phyloP scores from a whole-genome alignment of 2,888 invertebrate species.

The Spilosoma lubricipeda region DNA sequence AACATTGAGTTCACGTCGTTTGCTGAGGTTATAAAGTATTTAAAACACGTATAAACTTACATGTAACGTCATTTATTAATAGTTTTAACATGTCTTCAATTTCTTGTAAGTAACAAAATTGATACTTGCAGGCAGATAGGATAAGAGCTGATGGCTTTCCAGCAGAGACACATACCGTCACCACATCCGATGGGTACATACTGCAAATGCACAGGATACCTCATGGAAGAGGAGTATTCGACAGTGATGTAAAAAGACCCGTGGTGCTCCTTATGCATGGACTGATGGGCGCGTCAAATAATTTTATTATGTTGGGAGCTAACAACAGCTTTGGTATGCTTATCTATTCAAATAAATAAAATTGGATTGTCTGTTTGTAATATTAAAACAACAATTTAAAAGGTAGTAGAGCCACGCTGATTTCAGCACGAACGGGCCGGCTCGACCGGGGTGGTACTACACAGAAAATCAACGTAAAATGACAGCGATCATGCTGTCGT shows the following conservation, averaged over 20 bases:
- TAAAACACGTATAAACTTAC: too few relatives aligned
- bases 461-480: too few relatives aligned
- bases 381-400: too few relatives aligned
- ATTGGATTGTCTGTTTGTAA: too few relatives aligned
- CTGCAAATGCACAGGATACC: slow-evolving; percentile 71
- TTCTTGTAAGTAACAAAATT: neutral
- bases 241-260: slow-evolving; percentile 45
- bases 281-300: slow-evolving; percentile 55
- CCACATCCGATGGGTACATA: slow-evolving; percentile 68
- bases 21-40: too few relatives aligned
- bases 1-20: too few relatives aligned
- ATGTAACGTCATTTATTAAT: neutral
- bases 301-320: slow-evolving; percentile 56
- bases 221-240: slow-evolving; percentile 39
- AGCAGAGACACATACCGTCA: slow-evolving; percentile 61
- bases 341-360: too few relatives aligned
- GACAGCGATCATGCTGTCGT: too few relatives aligned
- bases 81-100: neutral
- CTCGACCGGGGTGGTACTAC: too few relatives aligned
- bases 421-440: too few relatives aligned
- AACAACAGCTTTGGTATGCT: slow-evolving; percentile 61
- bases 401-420: too few relatives aligned
- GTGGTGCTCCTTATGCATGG: slow-evolving; percentile 74
- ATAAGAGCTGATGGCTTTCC: slow-evolving; percentile 60
- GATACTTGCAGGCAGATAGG: slow-evolving; percentile 49